These are phyloP conservation scores for Phrynocephalus versicolor DNA, from an alignment of 2,113 vertebrate species.

Conservation along the genomic window DNA sequence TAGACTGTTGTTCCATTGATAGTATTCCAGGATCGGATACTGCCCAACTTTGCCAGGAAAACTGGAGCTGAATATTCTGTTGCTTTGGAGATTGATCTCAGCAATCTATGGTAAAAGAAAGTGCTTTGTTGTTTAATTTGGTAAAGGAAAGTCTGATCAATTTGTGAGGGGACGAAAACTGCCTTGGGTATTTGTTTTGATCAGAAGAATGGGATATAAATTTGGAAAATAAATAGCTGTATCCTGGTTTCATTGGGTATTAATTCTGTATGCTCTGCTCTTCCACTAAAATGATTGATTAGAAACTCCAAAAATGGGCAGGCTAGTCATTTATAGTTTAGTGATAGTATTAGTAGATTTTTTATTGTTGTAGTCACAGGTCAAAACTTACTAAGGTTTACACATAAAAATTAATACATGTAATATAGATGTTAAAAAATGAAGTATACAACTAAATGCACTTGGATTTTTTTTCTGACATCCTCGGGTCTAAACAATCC, in stretches of 20 bases:
- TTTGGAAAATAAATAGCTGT: background rate
- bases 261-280: background rate
- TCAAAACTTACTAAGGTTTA: too few species aligned
- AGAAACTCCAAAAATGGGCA: background rate
- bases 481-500: background rate
- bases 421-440: too few species aligned
- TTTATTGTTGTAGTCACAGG: too few species aligned
- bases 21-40: too few species aligned
- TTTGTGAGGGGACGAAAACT: background rate
- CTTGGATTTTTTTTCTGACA: background rate
- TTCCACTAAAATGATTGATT: background rate
- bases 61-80: too few species aligned
- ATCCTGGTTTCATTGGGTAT: background rate
- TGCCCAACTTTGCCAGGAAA: too few species aligned
- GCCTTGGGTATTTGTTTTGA: background rate
- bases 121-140: background rate
- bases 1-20: too few species aligned
- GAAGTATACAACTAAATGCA: background rate
- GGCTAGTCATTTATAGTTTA: too few species aligned
- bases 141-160: background rate
- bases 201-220: background rate
- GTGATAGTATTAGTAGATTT: too few species aligned
- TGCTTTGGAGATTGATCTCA: background rate
- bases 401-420: too few species aligned
- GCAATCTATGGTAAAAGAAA: background rate